phyloP scores from a whole-genome alignment of 2,888 invertebrate genomes.

The Schizaphis graminum region DNA sequence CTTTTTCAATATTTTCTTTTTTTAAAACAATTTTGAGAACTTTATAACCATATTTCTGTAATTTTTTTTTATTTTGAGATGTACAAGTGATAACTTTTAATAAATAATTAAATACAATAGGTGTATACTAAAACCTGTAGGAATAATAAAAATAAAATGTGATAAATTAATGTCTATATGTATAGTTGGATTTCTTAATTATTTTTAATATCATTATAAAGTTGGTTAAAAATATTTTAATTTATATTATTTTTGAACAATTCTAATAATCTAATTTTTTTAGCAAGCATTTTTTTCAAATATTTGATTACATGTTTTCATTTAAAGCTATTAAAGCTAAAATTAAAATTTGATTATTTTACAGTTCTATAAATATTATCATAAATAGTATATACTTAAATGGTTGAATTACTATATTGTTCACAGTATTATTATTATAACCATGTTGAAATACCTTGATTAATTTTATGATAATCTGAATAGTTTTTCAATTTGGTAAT shows the following conservation, averaged over 20 bases:
- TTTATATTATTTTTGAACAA: not conserved
- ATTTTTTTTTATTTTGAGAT: slow-evolving; percentile 38
- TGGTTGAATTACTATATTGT: not conserved
- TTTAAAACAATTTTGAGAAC: slow-evolving; percentile 46
- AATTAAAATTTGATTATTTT: not conserved
- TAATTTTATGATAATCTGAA: not conserved
- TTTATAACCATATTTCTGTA: slow-evolving; percentile 29
- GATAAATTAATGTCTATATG: not conserved
- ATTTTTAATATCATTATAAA: slow-evolving; percentile 16
- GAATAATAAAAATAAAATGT: not conserved
- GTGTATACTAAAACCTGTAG: not conserved
- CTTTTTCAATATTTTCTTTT: slow-evolving; percentile 4
- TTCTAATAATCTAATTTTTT: slow-evolving; percentile 6
- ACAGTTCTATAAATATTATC: not conserved
- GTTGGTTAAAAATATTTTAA: not conserved
- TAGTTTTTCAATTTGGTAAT: not conserved
- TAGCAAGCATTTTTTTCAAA: not conserved
- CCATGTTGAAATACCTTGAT: not conserved
- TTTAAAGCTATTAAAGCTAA: not conserved
- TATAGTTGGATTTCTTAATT: slow-evolving; percentile 11
- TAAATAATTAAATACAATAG: slow-evolving; percentile 10
- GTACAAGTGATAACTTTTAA: not conserved
- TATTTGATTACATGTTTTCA: not conserved
- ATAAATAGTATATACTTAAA: not conserved
- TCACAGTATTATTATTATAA: not conserved